Conservation (phyloP, 2,113 vertebrate species). For the Aegotheles bennettii region DNA sequence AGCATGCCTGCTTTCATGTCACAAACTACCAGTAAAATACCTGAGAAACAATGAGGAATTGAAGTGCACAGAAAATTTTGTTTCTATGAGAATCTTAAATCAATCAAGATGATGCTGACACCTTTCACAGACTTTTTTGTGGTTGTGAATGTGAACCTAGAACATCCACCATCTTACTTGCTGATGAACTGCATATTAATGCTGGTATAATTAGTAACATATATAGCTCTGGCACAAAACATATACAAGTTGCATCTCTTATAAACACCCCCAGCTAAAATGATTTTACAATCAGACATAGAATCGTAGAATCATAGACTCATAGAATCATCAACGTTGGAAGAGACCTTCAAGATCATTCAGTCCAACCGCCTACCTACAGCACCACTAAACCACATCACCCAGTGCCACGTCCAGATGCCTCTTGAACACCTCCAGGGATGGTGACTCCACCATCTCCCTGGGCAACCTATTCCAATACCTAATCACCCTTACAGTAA, state of each 20-base stretch:
- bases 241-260: background rate
- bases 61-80: background rate
- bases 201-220: background rate
- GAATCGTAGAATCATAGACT: too few relatives aligned
- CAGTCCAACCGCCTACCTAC: too few relatives aligned
- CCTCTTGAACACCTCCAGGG: too few relatives aligned
- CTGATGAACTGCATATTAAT: background rate
- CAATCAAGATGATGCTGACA: background rate
- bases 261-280: background rate
- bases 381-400: too few relatives aligned
- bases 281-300: background rate
- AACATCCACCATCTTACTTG: background rate
- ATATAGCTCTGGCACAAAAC: background rate
- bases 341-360: too few relatives aligned
- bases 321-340: too few relatives aligned
- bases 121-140: background rate
- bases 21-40: background rate
- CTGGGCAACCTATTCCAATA: too few relatives aligned
- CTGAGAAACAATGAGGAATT: background rate
- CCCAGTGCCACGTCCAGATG: too few relatives aligned
- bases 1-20: background rate
- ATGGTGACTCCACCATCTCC: too few relatives aligned
- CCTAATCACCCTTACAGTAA: too few relatives aligned
- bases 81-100: background rate
- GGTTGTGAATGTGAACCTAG: background rate